A percentile compares a stretch with the other conserved stretches of the same genome.
phyloP scores from a whole-genome alignment of 2,888 invertebrate genomes.

The Theodoxus fluviatilis region DNA sequence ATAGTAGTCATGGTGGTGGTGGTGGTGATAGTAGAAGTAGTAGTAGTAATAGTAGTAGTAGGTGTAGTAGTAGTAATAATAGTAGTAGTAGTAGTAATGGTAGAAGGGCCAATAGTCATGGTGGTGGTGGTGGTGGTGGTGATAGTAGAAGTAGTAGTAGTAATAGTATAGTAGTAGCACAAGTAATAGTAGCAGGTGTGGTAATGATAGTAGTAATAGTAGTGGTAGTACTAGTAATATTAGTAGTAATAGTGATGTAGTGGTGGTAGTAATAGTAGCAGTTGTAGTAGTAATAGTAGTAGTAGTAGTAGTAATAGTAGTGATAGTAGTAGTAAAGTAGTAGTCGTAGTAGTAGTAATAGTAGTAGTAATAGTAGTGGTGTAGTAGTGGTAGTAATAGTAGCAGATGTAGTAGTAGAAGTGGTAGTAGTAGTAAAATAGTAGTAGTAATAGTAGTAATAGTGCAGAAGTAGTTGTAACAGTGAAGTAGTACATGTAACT shows the following conservation, averaged over 20 bases:
- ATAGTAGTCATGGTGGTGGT: slow-evolving; percentile 8
- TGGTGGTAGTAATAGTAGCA: slow-evolving; percentile 27
- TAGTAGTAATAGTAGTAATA: slow-evolving; percentile 16
- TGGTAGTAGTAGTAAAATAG: neutral
- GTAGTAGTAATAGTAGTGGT: slow-evolving; percentile 26
- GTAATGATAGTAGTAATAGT: no score
- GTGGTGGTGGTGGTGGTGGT: slow-evolving; percentile 3
- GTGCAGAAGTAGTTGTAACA: slow-evolving; percentile 20
- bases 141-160: slow-evolving; percentile 6
- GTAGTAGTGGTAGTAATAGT: slow-evolving; percentile 9
- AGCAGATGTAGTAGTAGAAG: slow-evolving; percentile 9
- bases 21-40: neutral
- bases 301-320: slow-evolving; percentile 30
- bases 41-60: neutral
- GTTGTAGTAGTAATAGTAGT: slow-evolving; percentile 29
- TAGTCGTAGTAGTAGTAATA: slow-evolving; percentile 21
- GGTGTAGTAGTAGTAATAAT: neutral
- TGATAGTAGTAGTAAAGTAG: slow-evolving; percentile 17
- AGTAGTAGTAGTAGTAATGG: slow-evolving; percentile 11
- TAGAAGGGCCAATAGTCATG: neutral
- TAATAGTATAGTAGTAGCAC: no score
- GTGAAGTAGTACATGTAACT: no score
- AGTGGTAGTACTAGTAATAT: no score
- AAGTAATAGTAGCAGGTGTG: no score
- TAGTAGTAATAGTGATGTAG: slow-evolving; percentile 27